Conservation (phyloP, 2,797 vertebrate species). For the Alectoris magna region DNA sequence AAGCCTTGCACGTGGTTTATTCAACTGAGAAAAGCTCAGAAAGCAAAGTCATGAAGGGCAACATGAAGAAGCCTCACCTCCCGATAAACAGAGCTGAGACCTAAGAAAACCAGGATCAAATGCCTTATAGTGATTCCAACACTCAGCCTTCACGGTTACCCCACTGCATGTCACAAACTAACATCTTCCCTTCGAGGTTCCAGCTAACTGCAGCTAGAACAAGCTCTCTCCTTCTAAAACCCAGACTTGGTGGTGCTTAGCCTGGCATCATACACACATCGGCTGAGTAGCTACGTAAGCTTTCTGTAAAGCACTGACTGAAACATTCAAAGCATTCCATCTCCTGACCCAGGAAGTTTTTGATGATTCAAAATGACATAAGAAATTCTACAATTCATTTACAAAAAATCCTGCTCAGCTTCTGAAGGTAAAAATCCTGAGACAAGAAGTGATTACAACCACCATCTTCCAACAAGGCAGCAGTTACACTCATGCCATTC, state of each 20-base stretch:
- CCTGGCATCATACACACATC: accelerated
- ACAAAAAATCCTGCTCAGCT: neutral
- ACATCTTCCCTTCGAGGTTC: neutral
- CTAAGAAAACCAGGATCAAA: neutral
- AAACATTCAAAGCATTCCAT: neutral
- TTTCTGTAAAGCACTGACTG: neutral
- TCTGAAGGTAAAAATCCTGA: neutral
- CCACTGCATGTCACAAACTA: neutral
- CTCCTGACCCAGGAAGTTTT: neutral
- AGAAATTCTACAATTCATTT: neutral
- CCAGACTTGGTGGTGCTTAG: neutral
- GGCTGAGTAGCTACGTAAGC: neutral
- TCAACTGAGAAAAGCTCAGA: too few relatives aligned
- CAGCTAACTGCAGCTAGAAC: neutral
- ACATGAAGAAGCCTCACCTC: neutral
- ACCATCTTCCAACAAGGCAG: neutral
- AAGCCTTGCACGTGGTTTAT: accelerated
- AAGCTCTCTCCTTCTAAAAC: neutral
- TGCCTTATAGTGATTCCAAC: neutral
- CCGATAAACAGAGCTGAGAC: neutral
- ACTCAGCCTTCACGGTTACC: neutral
- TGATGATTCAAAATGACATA: neutral
- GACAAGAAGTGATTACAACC: neutral
- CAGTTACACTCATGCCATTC: accelerated
- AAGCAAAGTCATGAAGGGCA: neutral